Base-by-base conservation (phyloP, 2,888 invertebrate genomes). In the Atrina japonica region DNA sequence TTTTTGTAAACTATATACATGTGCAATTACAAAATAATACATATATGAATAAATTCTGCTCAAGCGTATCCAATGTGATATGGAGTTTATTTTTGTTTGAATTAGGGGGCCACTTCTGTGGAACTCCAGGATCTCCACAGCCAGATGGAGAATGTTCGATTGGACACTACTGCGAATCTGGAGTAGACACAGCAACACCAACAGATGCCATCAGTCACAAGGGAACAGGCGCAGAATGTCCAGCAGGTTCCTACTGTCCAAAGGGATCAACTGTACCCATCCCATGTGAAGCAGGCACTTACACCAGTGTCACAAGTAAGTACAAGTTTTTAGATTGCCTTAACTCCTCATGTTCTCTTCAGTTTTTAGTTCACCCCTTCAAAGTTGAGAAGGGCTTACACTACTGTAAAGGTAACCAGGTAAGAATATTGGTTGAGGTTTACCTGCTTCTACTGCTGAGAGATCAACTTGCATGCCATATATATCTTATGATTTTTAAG, bases 31-130 rank as follows among this genome's bases (percentile, higher is more conserved):
- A n/a, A n/a, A n/a, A n/a, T n/a, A n/a, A n/a, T n/a, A n/a, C n/a
- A n/a, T n/a, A n/a, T n/a, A n/a, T n/a, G n/a, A n/a, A n/a, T n/a
- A n/a, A n/a, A n/a, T n/a, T n/a, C n/a, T n/a, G n/a, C n/a, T n/a
- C n/a, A n/a, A n/a, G n/a, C n/a, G n/a, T n/a, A n/a, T n/a, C n/a
- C n/a, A n/a, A n/a, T n/a, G n/a, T n/a, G n/a, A n/a, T n/a, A n/a
- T n/a, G n/a, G n/a, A n/a, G 35, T 27, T 11, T 2, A 29, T 30
- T 41, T 23, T 49, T 52, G 21, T 52, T 43, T 70, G 45, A 21
- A 70, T 3, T 80, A 89, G 89, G 88, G 73, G 89, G 89, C 18
- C 63, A 77, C 43, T 88, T 80, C 79, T 89, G 88, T 76, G 80
- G 80, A 5, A 87, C 86, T 1, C 82, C 87, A 1, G 88, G 88